A percentile compares a stretch with the other conserved stretches of the same genome.
These are phyloP conservation scores for Indri indri DNA, from an alignment of 2,113 vertebrate genomes.

Conservation along the genomic window DNA sequence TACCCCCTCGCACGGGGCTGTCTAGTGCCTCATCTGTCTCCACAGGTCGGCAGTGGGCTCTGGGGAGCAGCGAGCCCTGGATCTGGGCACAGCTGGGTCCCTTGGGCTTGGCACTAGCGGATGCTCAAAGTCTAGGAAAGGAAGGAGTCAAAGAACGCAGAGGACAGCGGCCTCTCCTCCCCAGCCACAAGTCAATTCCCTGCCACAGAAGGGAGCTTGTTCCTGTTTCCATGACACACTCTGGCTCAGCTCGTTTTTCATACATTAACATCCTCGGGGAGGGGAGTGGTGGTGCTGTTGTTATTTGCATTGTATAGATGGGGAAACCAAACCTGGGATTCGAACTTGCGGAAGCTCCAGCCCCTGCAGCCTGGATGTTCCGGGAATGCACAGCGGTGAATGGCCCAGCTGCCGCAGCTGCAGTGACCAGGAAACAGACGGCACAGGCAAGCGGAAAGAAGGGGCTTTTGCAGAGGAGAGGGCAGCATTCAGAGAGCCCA, in stretches of 20 bases:
- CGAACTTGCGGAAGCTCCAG: not conserved
- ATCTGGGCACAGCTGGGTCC: not conserved
- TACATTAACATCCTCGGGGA: not conserved
- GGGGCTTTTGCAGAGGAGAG: not conserved
- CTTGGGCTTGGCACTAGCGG: not conserved
- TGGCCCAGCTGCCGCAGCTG: not conserved
- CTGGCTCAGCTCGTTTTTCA: not conserved
- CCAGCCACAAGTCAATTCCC: not conserved
- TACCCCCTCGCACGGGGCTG: not conserved
- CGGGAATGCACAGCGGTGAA: not conserved
- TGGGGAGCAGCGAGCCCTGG: not conserved
- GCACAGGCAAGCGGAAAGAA: not conserved
- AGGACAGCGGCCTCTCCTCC: not conserved
- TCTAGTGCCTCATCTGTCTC: not conserved
- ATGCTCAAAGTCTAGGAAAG: not conserved
- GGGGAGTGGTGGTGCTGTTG: too few species aligned
- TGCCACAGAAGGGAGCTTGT: not conserved
- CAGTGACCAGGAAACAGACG: not conserved
- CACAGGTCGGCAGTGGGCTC: not conserved
- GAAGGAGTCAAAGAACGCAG: not conserved
- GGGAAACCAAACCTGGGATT: not conserved
- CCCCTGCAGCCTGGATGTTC: too few species aligned
- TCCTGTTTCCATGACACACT: not conserved
- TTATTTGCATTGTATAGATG: not conserved
- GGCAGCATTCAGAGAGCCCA: not conserved